Percentiles rank a stretch among this genome's conserved stretches.
Evolutionary conservation across 2,888 invertebrate genomes (phyloP).

Genomic region (Tenthredo scrophulariae): DNA sequence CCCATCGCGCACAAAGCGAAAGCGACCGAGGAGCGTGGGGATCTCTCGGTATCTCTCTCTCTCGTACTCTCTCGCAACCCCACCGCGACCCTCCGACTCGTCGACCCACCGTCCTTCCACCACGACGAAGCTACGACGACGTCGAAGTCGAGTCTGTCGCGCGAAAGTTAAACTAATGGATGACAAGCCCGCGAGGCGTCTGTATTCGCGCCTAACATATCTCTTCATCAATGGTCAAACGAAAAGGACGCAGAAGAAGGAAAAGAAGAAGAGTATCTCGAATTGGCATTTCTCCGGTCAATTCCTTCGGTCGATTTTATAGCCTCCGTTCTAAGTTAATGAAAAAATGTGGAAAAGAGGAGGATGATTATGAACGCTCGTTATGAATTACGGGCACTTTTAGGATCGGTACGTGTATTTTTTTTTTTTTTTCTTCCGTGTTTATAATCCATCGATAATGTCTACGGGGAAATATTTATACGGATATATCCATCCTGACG

Average conservation of each 20-base stretch:
- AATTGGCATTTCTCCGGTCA: background rate
- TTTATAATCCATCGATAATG: background rate
- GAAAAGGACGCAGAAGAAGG: background rate
- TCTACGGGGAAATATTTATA: slow-evolving; percentile 22
- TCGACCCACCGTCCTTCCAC: slow-evolving; percentile 11
- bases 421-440: background rate
- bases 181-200: background rate
- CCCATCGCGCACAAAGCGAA: slow-evolving; percentile 77
- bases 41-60: slow-evolving; percentile 55
- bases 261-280: background rate
- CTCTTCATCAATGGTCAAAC: background rate
- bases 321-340: background rate
- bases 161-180: slow-evolving; percentile 2
- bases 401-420: background rate
- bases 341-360: background rate
- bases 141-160: slow-evolving; percentile 1
- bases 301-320: background rate
- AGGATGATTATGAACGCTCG: background rate
- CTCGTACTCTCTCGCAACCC: slow-evolving; percentile 50
- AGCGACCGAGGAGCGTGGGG: slow-evolving; percentile 70
- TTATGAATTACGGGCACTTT: background rate
- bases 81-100: slow-evolving; percentile 38
- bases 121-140: slow-evolving; percentile 1
- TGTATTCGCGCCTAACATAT: background rate
- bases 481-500: background rate